Evolutionary conservation across 1,140 invertebrate species (phyloP), one percentile per base, ranked within the genome.

Genomic region (Cyclina sinensis): DNA sequence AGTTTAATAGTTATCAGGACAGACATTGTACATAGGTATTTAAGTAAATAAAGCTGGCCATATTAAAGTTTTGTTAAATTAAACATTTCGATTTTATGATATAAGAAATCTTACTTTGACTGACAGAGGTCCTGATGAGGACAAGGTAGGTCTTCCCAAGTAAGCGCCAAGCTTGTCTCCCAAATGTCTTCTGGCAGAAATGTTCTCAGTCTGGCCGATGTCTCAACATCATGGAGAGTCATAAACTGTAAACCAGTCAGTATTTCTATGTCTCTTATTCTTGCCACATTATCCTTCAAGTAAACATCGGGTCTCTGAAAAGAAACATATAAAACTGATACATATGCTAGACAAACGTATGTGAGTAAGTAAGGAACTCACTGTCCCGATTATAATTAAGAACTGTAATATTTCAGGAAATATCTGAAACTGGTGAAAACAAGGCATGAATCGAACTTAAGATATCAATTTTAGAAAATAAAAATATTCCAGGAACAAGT

Each of bases 191-290:
- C 89, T 11, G 92, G 90, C 48, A 92, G 68, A 51, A 82, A 91
- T 0, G 92, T 93, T 46, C 87, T 76, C 0, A 92, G 54, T 80
- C 88, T 57, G 0, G 92, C 92, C n/a, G 86, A 78, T 14, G 62
- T 39, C 12, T 74, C 59, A 14, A 83, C 70, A n/a, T 91, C 84
- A 70, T 87, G 87, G 21, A 37, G 83, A 14, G 90, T 90, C 48
- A 93, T 89, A 78, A 95, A 95, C 57, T 88, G 48, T 37, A 94
- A 73, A 16, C 93, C 93, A 0, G 93, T 94, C 59, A 94, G 86
- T 0, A 94, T 85, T 81, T 95, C 94, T 54, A 95, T 90, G 80
- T 95, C 94, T 48, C 91, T 39, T 12, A 95, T 89, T 35, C 94
- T 86, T 16, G 91, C 93, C 18, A 91, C 89, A 83, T 94, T 93